A percentile compares a stretch with the other conserved stretches of the same genome.
phyloP scores from a whole-genome alignment of 2,888 invertebrate genomes.

The Selenia dentaria region DNA sequence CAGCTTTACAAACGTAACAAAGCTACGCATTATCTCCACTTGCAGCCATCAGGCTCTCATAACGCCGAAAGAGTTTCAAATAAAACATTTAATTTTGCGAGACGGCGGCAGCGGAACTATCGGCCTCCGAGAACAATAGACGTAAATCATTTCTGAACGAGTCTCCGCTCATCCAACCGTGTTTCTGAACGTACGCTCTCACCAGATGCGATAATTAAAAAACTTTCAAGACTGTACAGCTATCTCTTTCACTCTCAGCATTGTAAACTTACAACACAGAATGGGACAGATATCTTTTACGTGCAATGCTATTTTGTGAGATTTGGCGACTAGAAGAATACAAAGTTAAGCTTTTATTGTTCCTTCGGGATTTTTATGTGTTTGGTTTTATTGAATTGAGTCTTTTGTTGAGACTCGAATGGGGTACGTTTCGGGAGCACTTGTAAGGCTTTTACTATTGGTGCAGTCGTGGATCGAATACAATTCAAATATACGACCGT shows the following conservation, averaged over 20 bases:
- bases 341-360: conserved; percentile 51
- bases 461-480: conserved; percentile 22
- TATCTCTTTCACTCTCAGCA: conserved; percentile 30
- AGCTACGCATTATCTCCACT: background rate
- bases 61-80: conserved; percentile 21
- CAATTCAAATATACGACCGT: background rate
- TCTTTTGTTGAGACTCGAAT: conserved; percentile 36
- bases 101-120: conserved; percentile 30
- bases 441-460: conserved; percentile 22
- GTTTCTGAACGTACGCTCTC: conserved; percentile 27
- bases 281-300: conserved; percentile 8
- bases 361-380: conserved; percentile 46
- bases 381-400: conserved; percentile 53
- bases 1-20: too few species aligned
- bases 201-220: conserved; percentile 54
- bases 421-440: conserved; percentile 18
- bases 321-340: conserved; percentile 44
- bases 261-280: conserved; percentile 1
- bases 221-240: conserved; percentile 55
- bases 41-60: conserved; percentile 19
- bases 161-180: conserved; percentile 35
- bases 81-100: conserved; percentile 27
- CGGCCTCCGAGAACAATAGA: conserved; percentile 39
- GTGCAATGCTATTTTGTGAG: conserved; percentile 13
- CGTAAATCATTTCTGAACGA: conserved; percentile 44